Conservation (phyloP, 2,113 vertebrate species). For the Diphyllodes magnificus region DNA sequence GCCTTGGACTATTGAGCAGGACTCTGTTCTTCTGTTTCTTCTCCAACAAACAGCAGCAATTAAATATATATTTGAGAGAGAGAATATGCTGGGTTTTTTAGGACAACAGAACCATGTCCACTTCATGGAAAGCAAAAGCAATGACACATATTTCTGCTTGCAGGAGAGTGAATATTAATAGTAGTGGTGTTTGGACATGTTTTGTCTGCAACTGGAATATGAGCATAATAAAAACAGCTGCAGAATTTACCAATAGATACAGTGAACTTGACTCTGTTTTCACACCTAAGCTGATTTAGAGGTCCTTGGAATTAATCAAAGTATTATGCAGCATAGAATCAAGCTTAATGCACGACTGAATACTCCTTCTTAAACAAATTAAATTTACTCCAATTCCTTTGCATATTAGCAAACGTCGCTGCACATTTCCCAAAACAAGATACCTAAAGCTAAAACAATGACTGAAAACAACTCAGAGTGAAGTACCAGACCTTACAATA, state of each 20-base stretch:
- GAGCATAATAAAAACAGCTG: background rate
- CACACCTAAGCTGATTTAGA: background rate
- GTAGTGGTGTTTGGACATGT: background rate
- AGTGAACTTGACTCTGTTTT: background rate
- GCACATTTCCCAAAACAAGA: background rate
- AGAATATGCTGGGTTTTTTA: background rate
- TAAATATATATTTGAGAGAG: background rate
- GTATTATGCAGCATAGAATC: background rate
- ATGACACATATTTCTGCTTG: background rate
- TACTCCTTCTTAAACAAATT: background rate
- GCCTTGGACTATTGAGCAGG: background rate
- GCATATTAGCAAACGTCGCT: background rate
- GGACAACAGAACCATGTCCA: background rate
- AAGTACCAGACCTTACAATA: conserved; percentile 75
- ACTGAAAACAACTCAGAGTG: background rate
- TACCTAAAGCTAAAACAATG: background rate
- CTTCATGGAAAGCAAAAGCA: background rate
- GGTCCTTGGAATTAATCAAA: background rate
- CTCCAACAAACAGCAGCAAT: background rate
- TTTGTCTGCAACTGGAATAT: background rate
- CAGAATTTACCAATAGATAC: background rate
- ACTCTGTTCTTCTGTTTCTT: background rate
- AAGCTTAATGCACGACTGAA: background rate
- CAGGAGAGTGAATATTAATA: background rate
- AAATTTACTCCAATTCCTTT: background rate